A percentile compares a stretch with the other conserved stretches of the same genome.
phyloP scores from a whole-genome alignment of 2,113 vertebrate species.

The Lepus timidus region DNA sequence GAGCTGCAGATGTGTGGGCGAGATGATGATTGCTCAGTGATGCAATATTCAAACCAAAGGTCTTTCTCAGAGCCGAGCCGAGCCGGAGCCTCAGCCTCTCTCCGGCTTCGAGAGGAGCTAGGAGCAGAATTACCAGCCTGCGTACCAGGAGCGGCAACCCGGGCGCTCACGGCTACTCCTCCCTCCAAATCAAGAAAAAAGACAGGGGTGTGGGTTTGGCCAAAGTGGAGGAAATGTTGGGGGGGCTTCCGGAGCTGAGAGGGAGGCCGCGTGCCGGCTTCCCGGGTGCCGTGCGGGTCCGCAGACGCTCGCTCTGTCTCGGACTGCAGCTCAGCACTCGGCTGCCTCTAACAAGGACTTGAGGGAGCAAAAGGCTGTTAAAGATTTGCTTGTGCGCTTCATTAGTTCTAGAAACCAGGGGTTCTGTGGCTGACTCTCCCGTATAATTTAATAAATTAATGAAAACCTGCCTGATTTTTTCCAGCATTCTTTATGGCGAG shows the following conservation, averaged over 20 bases:
- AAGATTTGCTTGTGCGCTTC: constrained; percentile 87
- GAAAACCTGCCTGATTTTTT: constrained; percentile 83
- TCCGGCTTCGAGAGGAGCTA: constrained; percentile 1
- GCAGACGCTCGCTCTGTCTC: constrained; percentile 91
- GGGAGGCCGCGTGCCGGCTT: constrained; percentile 81
- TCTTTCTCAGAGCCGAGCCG: neutral
- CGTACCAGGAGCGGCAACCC: neutral
- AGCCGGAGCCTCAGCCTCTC: constrained; percentile 49
- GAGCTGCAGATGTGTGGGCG: constrained; percentile 36
- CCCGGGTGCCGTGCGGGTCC: constrained; percentile 86
- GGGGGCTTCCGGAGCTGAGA: constrained; percentile 50
- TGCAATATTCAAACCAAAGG: constrained; percentile 75
- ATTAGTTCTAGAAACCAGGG: constrained; percentile 91
- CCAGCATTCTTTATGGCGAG: constrained; percentile 77
- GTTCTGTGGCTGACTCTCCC: constrained; percentile 92
- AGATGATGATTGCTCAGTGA: constrained; percentile 73
- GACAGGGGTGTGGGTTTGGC: constrained; percentile 34
- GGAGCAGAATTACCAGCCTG: neutral
- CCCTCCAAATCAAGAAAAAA: neutral
- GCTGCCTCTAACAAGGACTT: constrained; percentile 97
- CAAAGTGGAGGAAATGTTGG: neutral
- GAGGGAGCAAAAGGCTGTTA: constrained; percentile 91
- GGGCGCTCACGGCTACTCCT: neutral
- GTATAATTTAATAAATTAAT: constrained; percentile 91
- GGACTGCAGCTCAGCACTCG: constrained; percentile 93